Conservation (phyloP, 2,797 vertebrate genomes). For the Anableps anableps region DNA sequence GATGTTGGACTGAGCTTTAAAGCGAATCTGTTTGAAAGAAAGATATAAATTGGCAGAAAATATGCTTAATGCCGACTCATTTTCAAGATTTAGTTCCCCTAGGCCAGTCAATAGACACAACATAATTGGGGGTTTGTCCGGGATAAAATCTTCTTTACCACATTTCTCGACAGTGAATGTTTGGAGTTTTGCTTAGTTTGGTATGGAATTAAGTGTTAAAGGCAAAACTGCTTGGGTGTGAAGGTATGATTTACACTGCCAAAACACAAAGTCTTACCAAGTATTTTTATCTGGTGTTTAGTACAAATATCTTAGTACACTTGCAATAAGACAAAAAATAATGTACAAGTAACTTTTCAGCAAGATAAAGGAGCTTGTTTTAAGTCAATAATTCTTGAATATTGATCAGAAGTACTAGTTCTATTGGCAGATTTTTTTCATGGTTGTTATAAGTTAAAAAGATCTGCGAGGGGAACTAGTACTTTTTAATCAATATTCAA, state of each 20-base stretch:
- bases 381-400: background rate
- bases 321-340: background rate
- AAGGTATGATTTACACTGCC: background rate
- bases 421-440: too few species aligned
- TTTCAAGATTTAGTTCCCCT: too few species aligned
- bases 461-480: too few species aligned
- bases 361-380: background rate
- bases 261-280: background rate
- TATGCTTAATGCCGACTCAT: too few species aligned
- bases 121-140: too few species aligned
- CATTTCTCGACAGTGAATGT: background rate
- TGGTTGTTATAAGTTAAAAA: too few species aligned
- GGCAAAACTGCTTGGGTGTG: background rate
- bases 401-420: too few species aligned
- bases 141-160: background rate
- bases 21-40: too few species aligned
- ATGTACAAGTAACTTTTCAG: background rate
- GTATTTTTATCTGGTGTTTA: background rate
- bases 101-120: too few species aligned
- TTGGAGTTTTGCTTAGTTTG: background rate
- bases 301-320: background rate
- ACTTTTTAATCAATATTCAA: too few species aligned
- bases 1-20: too few species aligned
- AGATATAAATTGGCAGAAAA: too few species aligned
- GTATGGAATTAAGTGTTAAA: background rate